These are phyloP conservation scores for Rhagoletis pomonella DNA, from an alignment of 1,140 invertebrate genomes.

Conservation along the genomic window DNA sequence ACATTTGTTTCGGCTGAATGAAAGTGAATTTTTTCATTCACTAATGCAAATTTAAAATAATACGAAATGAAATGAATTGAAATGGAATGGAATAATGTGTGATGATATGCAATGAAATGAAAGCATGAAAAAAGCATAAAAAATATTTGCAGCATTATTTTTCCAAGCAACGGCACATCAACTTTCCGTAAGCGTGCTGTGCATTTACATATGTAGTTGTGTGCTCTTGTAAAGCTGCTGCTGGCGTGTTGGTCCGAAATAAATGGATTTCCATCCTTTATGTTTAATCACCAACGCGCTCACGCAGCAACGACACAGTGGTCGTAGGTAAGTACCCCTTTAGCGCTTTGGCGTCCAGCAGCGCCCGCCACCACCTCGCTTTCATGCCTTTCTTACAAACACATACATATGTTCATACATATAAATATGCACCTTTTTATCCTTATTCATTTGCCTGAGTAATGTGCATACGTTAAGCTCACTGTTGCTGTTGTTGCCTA, in stretches of 20 bases:
- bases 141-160: constrained; percentile 30
- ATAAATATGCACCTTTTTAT: constrained; percentile 13
- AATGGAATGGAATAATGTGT: constrained; percentile 29
- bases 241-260: constrained; percentile 53
- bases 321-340: neutral
- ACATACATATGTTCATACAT: neutral
- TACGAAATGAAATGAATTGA: constrained; percentile 33
- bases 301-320: neutral
- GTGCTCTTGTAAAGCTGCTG: neutral
- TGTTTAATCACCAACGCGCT: constrained; percentile 48
- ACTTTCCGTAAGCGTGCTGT: neutral
- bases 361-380: neutral
- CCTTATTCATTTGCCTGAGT: constrained; percentile 26
- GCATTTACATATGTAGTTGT: neutral
- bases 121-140: constrained; percentile 15
- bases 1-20: neutral
- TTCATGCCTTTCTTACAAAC: neutral
- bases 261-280: constrained; percentile 54
- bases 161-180: neutral
- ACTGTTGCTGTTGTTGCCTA: neutral
- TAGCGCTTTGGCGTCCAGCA: neutral
- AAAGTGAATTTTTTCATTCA: constrained; percentile 36
- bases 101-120: constrained; percentile 37
- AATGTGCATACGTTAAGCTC: neutral
- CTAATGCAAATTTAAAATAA: constrained; percentile 51